Evolutionary conservation across 2,113 vertebrate species (phyloP).

Genomic region (Bos taurus): DNA sequence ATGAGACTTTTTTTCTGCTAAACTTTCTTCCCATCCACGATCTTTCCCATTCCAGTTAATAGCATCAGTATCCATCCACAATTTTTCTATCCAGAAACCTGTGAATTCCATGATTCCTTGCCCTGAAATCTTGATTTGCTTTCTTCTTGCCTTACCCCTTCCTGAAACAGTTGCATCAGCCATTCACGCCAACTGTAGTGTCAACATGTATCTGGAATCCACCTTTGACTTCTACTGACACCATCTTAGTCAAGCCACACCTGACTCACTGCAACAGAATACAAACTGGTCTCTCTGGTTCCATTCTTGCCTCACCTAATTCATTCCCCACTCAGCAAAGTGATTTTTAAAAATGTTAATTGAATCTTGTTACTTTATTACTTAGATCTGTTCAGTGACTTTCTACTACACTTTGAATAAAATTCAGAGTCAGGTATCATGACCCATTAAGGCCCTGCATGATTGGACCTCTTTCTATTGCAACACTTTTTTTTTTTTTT

Average conservation of each 20-base stretch:
- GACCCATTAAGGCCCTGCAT: not conserved
- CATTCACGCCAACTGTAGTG: not conserved
- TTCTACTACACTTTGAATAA: not conserved
- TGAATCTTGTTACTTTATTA: not conserved
- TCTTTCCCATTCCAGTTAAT: not conserved
- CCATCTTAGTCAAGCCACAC: not conserved
- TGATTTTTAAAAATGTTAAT: not conserved
- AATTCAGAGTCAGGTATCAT: not conserved
- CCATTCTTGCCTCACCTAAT: not conserved
- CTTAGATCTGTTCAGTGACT: not conserved
- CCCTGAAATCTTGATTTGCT: not conserved
- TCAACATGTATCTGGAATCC: not conserved
- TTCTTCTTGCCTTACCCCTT: not conserved
- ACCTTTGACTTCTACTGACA: not conserved
- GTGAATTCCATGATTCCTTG: not conserved
- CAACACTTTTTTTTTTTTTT: too few relatives aligned
- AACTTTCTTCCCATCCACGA: not conserved
- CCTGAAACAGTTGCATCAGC: not conserved
- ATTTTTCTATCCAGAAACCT: not conserved
- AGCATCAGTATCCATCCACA: not conserved
- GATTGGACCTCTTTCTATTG: not conserved
- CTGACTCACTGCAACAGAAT: not conserved
- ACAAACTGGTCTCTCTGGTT: not conserved
- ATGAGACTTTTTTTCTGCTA: not conserved
- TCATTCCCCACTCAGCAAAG: not conserved